These are phyloP conservation scores for Phalacrocorax brasilianus DNA, from an alignment of 2,113 vertebrate species.

Conservation along the genomic window DNA sequence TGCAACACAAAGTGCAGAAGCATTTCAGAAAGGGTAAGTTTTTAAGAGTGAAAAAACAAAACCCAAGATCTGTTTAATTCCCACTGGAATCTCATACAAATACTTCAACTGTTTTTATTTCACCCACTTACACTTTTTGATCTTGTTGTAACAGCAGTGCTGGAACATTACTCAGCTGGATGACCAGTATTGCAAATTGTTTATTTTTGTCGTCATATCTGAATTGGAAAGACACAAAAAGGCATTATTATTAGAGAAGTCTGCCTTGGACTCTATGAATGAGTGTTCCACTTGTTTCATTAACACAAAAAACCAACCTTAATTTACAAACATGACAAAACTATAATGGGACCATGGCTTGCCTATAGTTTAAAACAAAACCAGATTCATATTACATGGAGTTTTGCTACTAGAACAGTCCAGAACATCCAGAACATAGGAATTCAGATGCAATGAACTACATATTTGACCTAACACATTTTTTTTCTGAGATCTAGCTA, in stretches of 20 bases:
- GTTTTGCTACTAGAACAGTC: neutral
- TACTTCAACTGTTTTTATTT: neutral
- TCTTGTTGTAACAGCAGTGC: constrained; percentile 81
- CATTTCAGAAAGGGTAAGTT: neutral
- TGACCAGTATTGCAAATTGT: constrained; percentile 86
- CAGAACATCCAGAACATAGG: neutral
- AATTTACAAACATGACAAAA: neutral
- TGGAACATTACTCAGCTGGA: constrained; percentile 85
- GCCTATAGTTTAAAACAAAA: neutral
- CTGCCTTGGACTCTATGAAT: neutral
- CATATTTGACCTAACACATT: neutral
- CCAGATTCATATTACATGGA: neutral
- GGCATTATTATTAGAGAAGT: neutral
- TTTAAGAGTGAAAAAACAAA: neutral
- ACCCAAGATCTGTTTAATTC: neutral
- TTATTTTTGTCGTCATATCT: constrained; percentile 88
- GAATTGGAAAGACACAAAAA: constrained; percentile 46
- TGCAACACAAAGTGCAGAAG: neutral
- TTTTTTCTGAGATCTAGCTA: neutral
- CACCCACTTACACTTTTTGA: constrained; percentile 85
- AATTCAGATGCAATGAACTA: neutral
- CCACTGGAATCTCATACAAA: neutral
- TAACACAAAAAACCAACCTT: neutral
- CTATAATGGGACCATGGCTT: neutral
- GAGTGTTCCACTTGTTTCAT: neutral